Percentiles rank a stretch among this genome's conserved stretches.
These are phyloP conservation scores for Ictidomys tridecemlineatus DNA, from an alignment of 2,113 vertebrate species.

Conservation along the genomic window DNA sequence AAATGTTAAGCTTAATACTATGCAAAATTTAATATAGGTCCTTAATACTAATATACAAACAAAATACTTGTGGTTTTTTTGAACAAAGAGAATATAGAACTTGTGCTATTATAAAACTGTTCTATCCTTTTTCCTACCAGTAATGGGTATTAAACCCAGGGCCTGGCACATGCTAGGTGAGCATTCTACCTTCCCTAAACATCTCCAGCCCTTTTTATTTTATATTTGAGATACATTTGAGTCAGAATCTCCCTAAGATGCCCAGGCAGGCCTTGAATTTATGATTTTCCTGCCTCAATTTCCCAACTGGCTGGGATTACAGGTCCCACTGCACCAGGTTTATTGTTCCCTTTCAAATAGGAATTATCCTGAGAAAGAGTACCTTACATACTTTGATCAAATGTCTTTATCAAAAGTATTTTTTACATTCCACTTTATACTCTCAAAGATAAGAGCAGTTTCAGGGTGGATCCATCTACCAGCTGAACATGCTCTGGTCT, in stretches of 20 bases:
- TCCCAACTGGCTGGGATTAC: neutral
- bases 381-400: neutral
- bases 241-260: neutral
- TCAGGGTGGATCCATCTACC: neutral
- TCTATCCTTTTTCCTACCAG: neutral
- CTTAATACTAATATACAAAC: neutral
- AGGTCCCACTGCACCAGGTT: neutral
- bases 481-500: neutral
- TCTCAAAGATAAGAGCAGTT: neutral
- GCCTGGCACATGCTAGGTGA: neutral
- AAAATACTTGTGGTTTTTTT: neutral
- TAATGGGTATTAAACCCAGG: neutral
- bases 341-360: neutral
- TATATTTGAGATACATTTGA: neutral
- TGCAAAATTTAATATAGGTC: neutral
- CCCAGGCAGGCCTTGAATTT: neutral
- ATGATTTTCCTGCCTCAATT: neutral
- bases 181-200: neutral
- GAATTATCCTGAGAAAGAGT: neutral
- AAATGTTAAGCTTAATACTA: conserved; percentile 53
- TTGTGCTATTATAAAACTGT: neutral
- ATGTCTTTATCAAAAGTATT: neutral
- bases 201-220: neutral
- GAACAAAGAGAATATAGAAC: neutral
- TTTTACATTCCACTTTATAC: neutral